Evolutionary conservation across 2,113 vertebrate genomes (phyloP).

Genomic region (Megatriorchis doriae): DNA sequence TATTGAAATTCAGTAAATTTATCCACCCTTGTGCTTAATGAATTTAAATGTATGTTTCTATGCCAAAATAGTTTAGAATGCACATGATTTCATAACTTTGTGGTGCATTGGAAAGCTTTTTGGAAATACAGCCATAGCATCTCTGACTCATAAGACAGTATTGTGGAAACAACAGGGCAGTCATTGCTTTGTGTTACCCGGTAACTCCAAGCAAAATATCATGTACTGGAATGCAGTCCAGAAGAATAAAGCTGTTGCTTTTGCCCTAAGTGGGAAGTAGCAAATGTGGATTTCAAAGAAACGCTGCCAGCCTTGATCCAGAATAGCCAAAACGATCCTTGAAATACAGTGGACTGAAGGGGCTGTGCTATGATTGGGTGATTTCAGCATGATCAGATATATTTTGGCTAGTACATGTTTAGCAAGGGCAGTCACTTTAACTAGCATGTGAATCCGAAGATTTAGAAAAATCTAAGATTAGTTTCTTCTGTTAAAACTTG

Average conservation of each 20-base stretch:
- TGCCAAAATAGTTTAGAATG: background rate
- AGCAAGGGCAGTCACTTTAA: background rate
- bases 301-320: background rate
- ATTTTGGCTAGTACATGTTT: background rate
- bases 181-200: background rate
- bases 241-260: background rate
- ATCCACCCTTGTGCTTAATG: background rate
- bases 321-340: background rate
- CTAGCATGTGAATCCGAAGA: background rate
- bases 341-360: background rate
- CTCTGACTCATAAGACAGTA: background rate
- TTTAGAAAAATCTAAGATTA: background rate
- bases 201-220: background rate
- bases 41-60: background rate
- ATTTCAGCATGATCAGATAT: background rate
- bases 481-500: background rate
- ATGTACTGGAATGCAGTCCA: background rate
- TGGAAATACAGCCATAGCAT: background rate
- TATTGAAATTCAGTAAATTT: background rate
- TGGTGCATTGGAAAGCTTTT: background rate
- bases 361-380: background rate
- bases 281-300: background rate
- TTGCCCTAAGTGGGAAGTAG: background rate
- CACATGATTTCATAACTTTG: background rate
- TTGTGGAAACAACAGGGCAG: background rate